Base-by-base conservation (phyloP, 2,888 invertebrate species). In the Caenorhabditis sulstoni region DNA sequence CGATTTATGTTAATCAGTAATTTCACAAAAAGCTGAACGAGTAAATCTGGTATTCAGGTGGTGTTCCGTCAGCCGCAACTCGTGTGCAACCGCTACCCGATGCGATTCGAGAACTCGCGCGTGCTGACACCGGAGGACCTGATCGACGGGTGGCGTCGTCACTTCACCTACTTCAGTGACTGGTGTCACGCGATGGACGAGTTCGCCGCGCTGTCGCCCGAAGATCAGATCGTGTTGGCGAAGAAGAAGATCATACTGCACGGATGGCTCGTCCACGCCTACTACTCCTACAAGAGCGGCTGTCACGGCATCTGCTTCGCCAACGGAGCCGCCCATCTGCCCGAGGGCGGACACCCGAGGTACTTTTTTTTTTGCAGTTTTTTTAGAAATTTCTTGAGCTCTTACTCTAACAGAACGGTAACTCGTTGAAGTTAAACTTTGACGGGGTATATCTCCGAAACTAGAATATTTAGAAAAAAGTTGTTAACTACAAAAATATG, bases 121-220 rank as follows among this genome's bases (percentile, higher is more conserved):
- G 35, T 77, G 0, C 62, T 81, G 22, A 81, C 81, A 35, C 81
- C 81, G 11, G 77, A 75, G 12, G 81, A 77, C 45, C 58, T 85
- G n/a, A 85, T 85, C 20, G 82, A 85, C 49, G 85, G 83, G 18
- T 84, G 84, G 81, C 74, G 85, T 18, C 79, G 85, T 49, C 83
- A 83, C 44, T 83, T 83, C 70, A 81, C 81, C 20, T 81, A 75
- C 39, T 83, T 53, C 49, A 75, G 80, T 5, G 84, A 84, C 58
- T 84, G 84, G 84, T 82, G 82, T 39, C 74, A 73, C 59, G 80
- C 78, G 1, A 73, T 85, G 74, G 81, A 81, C 11, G 83, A 83
- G 29, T 85, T 83, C 57, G 61, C 44, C 12, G 35, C 47, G 11
- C 55, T 85, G 11, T 68, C 55, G 12, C 66, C 71, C 9, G 74